phyloP scores from a whole-genome alignment of 2,113 vertebrate species.

The Nesospiza acunhae region DNA sequence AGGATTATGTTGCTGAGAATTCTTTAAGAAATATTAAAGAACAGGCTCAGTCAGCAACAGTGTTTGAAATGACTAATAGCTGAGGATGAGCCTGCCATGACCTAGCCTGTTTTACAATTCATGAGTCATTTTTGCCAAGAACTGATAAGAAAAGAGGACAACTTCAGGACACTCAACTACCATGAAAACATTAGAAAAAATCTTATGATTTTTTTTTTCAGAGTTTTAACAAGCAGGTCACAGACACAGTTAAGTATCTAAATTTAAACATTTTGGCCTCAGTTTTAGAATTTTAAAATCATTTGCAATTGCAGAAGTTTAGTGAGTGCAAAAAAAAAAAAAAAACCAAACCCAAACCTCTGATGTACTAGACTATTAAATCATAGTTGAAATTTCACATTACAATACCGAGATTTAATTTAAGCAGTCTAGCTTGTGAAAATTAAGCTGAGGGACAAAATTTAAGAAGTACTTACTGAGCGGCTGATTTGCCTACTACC shows the following conservation, averaged over 20 bases:
- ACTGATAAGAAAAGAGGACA: slow-evolving; percentile 14
- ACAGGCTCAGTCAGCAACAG: neutral
- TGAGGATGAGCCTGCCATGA: slow-evolving; percentile 5
- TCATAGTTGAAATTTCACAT: neutral
- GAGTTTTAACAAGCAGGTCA: neutral
- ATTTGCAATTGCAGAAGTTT: neutral
- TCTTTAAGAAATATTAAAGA: slow-evolving; percentile 25
- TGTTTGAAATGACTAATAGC: slow-evolving; percentile 19
- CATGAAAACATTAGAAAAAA: neutral
- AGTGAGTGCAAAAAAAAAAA: neutral
- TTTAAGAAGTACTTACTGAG: neutral
- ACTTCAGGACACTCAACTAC: neutral
- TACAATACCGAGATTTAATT: neutral
- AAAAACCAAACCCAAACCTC: neutral
- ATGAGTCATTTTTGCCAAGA: neutral
- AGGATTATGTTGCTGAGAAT: slow-evolving; percentile 17
- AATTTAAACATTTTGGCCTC: neutral
- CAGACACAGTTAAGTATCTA: neutral
- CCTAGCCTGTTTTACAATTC: neutral
- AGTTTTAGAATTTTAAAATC: neutral
- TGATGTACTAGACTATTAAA: neutral
- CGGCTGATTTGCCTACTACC: neutral
- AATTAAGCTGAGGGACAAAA: neutral
- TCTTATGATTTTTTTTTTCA: neutral
- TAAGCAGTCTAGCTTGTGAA: neutral